A percentile compares a stretch with the other conserved stretches of the same genome.
Evolutionary conservation across 2,888 invertebrate species (phyloP).

Genomic region (Timema podura): DNA sequence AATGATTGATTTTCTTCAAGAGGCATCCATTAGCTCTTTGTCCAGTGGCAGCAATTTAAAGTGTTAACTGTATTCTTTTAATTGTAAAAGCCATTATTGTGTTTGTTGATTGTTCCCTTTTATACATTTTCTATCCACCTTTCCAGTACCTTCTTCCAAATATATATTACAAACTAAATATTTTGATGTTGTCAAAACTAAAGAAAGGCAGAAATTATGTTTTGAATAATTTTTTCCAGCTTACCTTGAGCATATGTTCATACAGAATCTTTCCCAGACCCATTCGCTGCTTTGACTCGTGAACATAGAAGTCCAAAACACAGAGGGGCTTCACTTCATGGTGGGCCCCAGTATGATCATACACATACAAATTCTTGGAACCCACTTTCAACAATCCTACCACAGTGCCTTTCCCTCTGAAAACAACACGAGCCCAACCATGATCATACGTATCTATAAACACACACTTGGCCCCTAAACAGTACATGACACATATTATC

Average conservation of each 20-base stretch:
- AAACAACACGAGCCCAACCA: slow-evolving; percentile 36
- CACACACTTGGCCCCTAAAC: too few species aligned
- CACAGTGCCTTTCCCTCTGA: slow-evolving; percentile 63
- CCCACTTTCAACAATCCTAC: slow-evolving; percentile 89
- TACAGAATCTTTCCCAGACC: slow-evolving; percentile 83
- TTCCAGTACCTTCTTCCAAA: too few species aligned
- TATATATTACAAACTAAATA: not conserved
- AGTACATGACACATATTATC: too few species aligned
- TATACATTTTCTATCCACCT: too few species aligned
- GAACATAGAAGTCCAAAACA: slow-evolving; percentile 90
- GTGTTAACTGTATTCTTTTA: too few species aligned
- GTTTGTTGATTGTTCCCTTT: too few species aligned
- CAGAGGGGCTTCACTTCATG: slow-evolving; percentile 80
- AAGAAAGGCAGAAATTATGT: not conserved
- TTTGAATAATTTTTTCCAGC: slow-evolving; percentile 29
- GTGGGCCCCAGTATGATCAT: slow-evolving; percentile 64
- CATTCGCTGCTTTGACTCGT: slow-evolving; percentile 75
- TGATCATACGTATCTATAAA: too few species aligned
- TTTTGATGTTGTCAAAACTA: not conserved
- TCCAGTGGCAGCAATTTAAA: too few species aligned
- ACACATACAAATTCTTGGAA: slow-evolving; percentile 82
- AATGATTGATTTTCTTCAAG: too few species aligned
- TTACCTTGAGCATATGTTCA: slow-evolving; percentile 81
- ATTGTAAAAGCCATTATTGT: too few species aligned
- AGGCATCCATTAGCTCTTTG: too few species aligned